phyloP scores from a whole-genome alignment of 2,888 invertebrate genomes.

The Limnephilus auricula region DNA sequence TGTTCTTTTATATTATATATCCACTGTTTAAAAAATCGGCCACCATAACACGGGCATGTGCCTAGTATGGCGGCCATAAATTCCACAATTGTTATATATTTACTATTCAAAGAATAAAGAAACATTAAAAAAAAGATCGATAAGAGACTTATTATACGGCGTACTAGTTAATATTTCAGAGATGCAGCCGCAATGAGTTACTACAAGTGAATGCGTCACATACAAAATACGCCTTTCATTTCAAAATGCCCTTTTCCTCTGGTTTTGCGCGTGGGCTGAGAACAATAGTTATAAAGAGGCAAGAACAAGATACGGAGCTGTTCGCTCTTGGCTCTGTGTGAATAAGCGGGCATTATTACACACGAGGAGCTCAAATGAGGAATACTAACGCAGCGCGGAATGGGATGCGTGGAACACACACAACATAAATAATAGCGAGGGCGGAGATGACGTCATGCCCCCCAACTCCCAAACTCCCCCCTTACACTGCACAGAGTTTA shows the following conservation, averaged over 20 bases:
- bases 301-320: neutral
- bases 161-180: neutral
- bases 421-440: constrained; percentile 29
- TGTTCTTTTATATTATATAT: too few species aligned
- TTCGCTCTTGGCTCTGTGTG: neutral
- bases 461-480: neutral
- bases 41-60: too few species aligned
- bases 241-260: neutral
- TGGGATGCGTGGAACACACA: constrained; percentile 13
- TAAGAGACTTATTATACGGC: neutral
- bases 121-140: too few species aligned
- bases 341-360: neutral
- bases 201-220: neutral
- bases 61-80: too few species aligned
- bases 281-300: neutral
- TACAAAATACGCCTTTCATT: neutral
- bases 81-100: too few species aligned
- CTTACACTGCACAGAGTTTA: neutral
- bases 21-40: too few species aligned
- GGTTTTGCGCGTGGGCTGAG: neutral
- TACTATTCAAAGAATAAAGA: too few species aligned
- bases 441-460: constrained; percentile 37
- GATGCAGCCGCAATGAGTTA: neutral
- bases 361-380: constrained; percentile 8
- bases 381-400: constrained; percentile 29